A percentile compares a stretch with the other conserved stretches of the same genome.
Evolutionary conservation across 1,140 invertebrate genomes (phyloP).

Genomic region (Caenorhabditis elegans): DNA sequence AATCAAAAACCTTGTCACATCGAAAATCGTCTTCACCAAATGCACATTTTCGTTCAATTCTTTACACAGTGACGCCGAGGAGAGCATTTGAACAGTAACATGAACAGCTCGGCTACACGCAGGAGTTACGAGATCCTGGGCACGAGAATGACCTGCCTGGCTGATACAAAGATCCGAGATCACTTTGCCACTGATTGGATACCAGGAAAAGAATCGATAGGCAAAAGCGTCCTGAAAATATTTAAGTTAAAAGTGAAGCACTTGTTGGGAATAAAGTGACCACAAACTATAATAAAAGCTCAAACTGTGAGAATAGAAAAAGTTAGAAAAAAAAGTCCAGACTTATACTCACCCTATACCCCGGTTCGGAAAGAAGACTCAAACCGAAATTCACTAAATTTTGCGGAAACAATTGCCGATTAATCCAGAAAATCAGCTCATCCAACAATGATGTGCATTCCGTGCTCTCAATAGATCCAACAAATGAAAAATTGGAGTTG

Average conservation of each 20-base stretch:
- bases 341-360: slow-evolving; percentile 35
- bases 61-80: slow-evolving; percentile 18
- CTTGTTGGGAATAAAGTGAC: too few species aligned
- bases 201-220: slow-evolving; percentile 40
- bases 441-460: slow-evolving; percentile 14
- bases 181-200: slow-evolving; percentile 20
- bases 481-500: neutral
- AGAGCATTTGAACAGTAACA: slow-evolving; percentile 44
- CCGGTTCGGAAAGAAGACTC: slow-evolving; percentile 22
- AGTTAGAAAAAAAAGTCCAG: too few species aligned
- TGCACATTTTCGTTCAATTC: slow-evolving; percentile 14
- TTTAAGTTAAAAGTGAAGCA: too few species aligned
- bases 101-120: slow-evolving; percentile 37
- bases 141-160: neutral
- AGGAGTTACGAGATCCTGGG: neutral
- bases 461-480: neutral
- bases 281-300: too few species aligned
- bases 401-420: slow-evolving; percentile 35
- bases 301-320: too few species aligned
- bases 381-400: slow-evolving; percentile 34
- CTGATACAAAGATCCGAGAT: neutral
- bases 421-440: slow-evolving; percentile 45
- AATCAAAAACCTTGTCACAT: neutral
- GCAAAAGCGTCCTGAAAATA: slow-evolving; percentile 33
- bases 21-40: slow-evolving; percentile 9